A percentile compares a stretch with the other conserved stretches of the same genome.
Evolutionary conservation across 2,888 invertebrate species (phyloP).

Genomic region (Andricus quercusramuli): DNA sequence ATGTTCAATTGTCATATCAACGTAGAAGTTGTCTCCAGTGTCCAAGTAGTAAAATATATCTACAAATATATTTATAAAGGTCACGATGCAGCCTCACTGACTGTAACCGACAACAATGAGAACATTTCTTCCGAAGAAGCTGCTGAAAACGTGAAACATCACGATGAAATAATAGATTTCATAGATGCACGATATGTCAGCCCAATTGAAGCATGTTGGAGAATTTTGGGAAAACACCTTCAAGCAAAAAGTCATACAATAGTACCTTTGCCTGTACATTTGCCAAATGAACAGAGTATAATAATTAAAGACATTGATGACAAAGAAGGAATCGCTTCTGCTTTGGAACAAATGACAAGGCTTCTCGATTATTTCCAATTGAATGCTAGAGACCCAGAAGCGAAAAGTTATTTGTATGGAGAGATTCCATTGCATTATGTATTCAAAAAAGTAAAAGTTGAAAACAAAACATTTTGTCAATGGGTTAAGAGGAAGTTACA

Average conservation of each 20-base stretch:
- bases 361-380: too few species aligned
- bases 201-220: not conserved
- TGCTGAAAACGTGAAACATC: not conserved
- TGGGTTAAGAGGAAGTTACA: slow-evolving; percentile 38
- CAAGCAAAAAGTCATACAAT: slow-evolving; percentile 53
- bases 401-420: too few species aligned
- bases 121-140: not conserved
- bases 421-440: too few species aligned
- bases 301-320: too few species aligned
- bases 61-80: slow-evolving; percentile 44
- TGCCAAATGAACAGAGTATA: slow-evolving; percentile 45
- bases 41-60: slow-evolving; percentile 63
- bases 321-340: too few species aligned
- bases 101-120: not conserved
- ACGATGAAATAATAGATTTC: too few species aligned
- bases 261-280: slow-evolving; percentile 50
- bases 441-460: too few species aligned
- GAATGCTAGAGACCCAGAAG: too few species aligned
- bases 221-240: slow-evolving; percentile 11
- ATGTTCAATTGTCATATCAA: slow-evolving; percentile 63
- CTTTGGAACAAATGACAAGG: too few species aligned
- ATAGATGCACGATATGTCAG: slow-evolving; percentile 42
- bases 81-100: slow-evolving; percentile 51
- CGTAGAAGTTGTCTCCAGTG: slow-evolving; percentile 62
- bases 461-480: too few species aligned